Conservation (phyloP, 2,113 vertebrate genomes). For the Dasyurus viverrinus region DNA sequence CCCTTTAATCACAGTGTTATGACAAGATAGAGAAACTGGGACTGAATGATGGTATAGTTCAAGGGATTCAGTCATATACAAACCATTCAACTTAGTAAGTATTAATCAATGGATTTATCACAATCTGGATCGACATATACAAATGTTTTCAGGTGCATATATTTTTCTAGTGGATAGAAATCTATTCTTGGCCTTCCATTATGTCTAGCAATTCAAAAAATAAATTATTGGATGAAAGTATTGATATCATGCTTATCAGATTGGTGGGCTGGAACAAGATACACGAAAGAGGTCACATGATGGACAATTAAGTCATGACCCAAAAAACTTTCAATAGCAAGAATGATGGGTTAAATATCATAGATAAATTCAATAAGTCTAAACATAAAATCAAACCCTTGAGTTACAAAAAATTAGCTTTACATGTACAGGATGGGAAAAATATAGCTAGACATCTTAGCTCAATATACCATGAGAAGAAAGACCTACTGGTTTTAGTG, state of each 20-base stretch:
- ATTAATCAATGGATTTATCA: not conserved
- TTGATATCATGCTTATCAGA: not conserved
- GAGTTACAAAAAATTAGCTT: not conserved
- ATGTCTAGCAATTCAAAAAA: not conserved
- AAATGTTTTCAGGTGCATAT: no score
- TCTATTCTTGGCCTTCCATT: not conserved
- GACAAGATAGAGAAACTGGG: not conserved
- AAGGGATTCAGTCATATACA: not conserved
- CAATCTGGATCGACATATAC: not conserved
- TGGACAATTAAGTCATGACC: not conserved
- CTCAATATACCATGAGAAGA: not conserved
- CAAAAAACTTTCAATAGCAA: not conserved
- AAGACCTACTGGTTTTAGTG: not conserved
- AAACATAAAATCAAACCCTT: not conserved
- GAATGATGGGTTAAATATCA: not conserved
- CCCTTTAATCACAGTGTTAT: not conserved
- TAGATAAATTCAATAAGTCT: not conserved
- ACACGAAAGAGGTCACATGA: not conserved
- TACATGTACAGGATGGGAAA: not conserved
- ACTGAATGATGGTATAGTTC: not conserved
- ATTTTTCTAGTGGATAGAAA: not conserved
- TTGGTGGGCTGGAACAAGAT: not conserved
- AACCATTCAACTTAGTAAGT: not conserved
- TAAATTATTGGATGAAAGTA: not conserved
- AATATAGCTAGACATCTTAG: not conserved